Base-by-base conservation (phyloP, 1,140 invertebrate genomes). In the Acromyrmex charruanus region DNA sequence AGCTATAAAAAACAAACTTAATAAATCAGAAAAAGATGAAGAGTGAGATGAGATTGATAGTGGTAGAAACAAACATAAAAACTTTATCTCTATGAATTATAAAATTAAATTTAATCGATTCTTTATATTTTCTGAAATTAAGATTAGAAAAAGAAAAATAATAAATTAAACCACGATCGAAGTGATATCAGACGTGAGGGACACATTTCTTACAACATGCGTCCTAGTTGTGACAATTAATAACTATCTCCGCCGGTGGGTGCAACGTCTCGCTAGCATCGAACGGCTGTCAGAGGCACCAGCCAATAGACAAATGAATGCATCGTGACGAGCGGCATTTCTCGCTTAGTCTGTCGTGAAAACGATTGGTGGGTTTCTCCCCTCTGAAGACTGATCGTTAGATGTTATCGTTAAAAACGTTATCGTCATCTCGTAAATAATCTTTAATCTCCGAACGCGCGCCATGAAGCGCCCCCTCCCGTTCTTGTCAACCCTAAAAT, bases 361-460 rank as follows among this genome's bases (percentile, higher is more conserved):
- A 95, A 94, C 90, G 90, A 90, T 90, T 86, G 84, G 79, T 88
- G 88, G 69, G 49, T 69, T 84, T 75, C 93, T 75, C 93, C 94
- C 94, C 93, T 94, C 94, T 94, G 92, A 90, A 90, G 93, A 92
- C 94, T 94, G 94, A 95, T 95, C 91, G 86, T 82, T 89, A 71
- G 94, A 95, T 95, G 80, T 61, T 84, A 84, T 84, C 80, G 80
- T 84, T 35, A 94, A 95, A 95, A 95, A 94, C 91, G 92, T 94
- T 95, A 95, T 95, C 94, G 93, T 89, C 93, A 94, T 95, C 93
- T 92, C 92, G 92, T 94, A 94, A 94, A 95, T 95, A 95, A 94
- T 95, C 94, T 95, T 93, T 94, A 94, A 95, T 94, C 93, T 92
- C 79, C 79, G 80, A 61, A 68, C 25, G 59, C 85, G 66, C 85